phyloP scores from a whole-genome alignment of 2,888 invertebrate species.

The Baronia brevicornis region DNA sequence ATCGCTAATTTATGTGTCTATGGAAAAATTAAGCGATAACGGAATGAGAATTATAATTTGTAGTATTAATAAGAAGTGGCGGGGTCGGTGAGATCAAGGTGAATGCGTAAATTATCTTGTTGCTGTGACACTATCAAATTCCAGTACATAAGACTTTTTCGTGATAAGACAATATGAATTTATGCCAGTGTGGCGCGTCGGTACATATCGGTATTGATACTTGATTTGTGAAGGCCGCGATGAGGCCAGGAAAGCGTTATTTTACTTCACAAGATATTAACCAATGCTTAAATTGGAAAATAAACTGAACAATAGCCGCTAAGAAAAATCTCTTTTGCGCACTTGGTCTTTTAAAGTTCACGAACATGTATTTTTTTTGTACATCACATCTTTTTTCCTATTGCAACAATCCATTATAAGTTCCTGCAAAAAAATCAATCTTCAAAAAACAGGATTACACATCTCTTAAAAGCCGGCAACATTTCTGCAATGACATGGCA shows the following conservation, averaged over 20 bases:
- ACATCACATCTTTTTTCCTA: no score
- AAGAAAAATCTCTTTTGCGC: no score
- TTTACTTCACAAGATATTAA: constrained; percentile 5
- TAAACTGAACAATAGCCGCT: no score
- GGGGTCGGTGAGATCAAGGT: constrained; percentile 39
- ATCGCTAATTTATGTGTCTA: not conserved
- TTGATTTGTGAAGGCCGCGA: constrained; percentile 48
- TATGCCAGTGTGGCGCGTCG: constrained; percentile 69
- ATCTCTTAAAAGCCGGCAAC: no score
- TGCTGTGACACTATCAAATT: constrained; percentile 49
- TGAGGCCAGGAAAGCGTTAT: constrained; percentile 49
- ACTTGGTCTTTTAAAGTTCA: no score
- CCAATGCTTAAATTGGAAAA: constrained; percentile 3
- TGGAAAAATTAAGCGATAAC: constrained; percentile 8
- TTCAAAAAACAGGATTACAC: no score
- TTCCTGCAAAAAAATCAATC: no score
- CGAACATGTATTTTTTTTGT: no score
- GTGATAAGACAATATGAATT: constrained; percentile 70
- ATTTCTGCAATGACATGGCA: no score
- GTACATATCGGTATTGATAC: constrained; percentile 65
- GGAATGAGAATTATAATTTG: constrained; percentile 13
- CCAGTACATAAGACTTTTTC: constrained; percentile 44
- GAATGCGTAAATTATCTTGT: constrained; percentile 50
- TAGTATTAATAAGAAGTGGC: constrained; percentile 11
- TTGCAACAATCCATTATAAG: no score